phyloP scores from a whole-genome alignment of 2,888 invertebrate species.

The Lasiommata megera region DNA sequence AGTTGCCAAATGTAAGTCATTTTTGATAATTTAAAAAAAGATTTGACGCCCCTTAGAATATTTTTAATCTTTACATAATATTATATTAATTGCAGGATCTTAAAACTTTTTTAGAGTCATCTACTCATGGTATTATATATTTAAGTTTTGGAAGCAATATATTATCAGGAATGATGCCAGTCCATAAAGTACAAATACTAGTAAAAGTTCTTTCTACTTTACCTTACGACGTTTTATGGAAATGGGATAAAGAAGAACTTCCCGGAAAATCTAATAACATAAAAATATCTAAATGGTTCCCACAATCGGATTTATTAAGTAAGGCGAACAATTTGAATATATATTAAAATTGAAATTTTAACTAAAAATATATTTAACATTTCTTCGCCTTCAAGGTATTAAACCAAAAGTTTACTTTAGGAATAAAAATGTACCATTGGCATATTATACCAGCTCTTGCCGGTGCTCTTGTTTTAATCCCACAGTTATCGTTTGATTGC shows the following conservation, averaged over 20 bases:
- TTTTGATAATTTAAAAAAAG: no score
- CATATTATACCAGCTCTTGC: no score
- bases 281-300: constrained; percentile 65
- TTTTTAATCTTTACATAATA: no score
- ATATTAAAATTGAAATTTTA: no score
- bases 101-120: constrained; percentile 52
- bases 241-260: constrained; percentile 60
- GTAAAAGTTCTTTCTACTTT: constrained; percentile 55
- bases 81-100: constrained; percentile 46
- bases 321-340: constrained; percentile 32
- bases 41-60: no score
- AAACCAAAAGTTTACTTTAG: no score
- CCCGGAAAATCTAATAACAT: constrained; percentile 57
- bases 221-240: constrained; percentile 69
- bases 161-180: constrained; percentile 47
- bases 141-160: constrained; percentile 69
- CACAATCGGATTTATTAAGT: constrained; percentile 66
- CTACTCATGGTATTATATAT: constrained; percentile 64
- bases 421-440: no score
- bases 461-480: no score
- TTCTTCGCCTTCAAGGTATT: no score
- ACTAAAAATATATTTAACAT: no score
- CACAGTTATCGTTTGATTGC: no score
- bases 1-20: constrained; percentile 50
- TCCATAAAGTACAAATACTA: constrained; percentile 46